Conservation (phyloP, 2,113 vertebrate species). For the Callorhinus ursinus region DNA sequence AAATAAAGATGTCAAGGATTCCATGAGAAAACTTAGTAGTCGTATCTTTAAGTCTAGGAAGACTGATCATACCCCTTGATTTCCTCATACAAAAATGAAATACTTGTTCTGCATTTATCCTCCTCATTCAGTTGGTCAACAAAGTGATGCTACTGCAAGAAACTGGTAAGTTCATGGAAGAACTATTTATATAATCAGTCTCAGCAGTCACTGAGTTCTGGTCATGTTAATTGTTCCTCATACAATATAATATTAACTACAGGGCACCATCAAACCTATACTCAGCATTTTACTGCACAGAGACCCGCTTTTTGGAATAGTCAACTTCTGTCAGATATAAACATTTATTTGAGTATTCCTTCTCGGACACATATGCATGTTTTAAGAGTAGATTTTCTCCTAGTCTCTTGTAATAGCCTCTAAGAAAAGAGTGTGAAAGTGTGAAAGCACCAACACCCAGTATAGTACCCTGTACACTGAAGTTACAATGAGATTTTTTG, state of each 20-base stretch:
- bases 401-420: background rate
- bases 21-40: conserved; percentile 41
- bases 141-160: background rate
- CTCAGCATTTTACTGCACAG: background rate
- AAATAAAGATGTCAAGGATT: conserved; percentile 58
- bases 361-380: background rate
- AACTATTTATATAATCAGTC: background rate
- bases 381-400: background rate
- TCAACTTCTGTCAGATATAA: background rate
- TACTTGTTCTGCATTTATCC: background rate
- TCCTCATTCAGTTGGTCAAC: background rate
- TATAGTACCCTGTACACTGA: background rate
- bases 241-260: background rate
- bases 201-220: background rate
- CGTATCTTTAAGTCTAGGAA: background rate
- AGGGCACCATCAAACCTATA: background rate
- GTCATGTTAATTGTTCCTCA: background rate
- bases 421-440: background rate
- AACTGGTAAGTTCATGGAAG: background rate
- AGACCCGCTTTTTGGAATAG: background rate
- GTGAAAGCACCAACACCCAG: background rate
- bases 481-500: background rate
- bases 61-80: background rate
- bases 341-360: background rate
- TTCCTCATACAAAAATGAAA: background rate